Evolutionary conservation across 1,140 invertebrate genomes (phyloP), one percentile per base, ranked within the genome.

Genomic region (Grapholita molesta): DNA sequence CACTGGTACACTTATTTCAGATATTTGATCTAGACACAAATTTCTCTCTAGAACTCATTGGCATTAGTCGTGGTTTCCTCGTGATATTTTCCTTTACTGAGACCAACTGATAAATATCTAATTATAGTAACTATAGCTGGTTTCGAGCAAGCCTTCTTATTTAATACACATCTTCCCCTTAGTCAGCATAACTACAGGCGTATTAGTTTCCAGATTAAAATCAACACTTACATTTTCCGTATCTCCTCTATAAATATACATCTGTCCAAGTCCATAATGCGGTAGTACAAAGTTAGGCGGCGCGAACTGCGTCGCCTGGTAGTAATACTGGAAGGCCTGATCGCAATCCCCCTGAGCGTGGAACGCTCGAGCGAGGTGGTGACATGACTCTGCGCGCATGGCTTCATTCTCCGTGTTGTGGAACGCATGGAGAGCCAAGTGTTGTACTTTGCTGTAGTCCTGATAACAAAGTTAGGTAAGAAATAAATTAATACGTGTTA

Each of bases 291-390:
- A 99, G 82, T 95, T 96, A 9, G 97, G 93, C 0, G 98, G 96
- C 0, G 98, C 97, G 93, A 99, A 99, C 91, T 99, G 99, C 0
- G 98, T 99, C 0, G 99, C 97, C 92, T 99, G 99, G 89, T 99
- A 99, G 85, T 99, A 99, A 93, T 99, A 99, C 92, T 99, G 98
- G 88, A 99, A 99, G 32, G 98, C 98, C 92, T 99, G 98, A 83
- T 99, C 98, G 86, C 98, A 99, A 89, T 99, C 98, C 9, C 95
- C 95, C 90, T 99, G 98, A 1, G 98, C 98, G 83, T 99, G 99
- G 89, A 98, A 99, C 28, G 97, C 97, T 73, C 99, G 91, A 0
- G 98, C 99, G 57, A 99, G 91, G 82, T 99, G 99, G 88, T 99
- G 99, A 89, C 98, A 99, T 91, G 98, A 99, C 92, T 99, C 99